Percentiles rank a stretch among this genome's conserved stretches.
phyloP scores from a whole-genome alignment of 2,113 vertebrate species.

The Calyptomena viridis region DNA sequence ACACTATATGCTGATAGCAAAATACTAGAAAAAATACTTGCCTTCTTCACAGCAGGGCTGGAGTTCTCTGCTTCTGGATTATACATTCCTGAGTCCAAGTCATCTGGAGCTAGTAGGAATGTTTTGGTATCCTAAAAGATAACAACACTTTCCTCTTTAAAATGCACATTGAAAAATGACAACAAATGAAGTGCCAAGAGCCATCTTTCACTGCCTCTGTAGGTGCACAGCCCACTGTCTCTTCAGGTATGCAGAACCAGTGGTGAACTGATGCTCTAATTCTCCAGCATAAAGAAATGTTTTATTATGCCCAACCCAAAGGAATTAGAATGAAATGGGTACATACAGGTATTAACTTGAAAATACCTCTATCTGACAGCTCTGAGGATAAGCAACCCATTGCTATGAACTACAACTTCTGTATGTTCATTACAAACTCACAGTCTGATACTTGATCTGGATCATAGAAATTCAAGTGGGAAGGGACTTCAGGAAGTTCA shows the following conservation, averaged over 20 bases:
- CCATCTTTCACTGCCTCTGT: not conserved
- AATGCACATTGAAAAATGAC: not conserved
- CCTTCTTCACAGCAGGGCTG: conserved; percentile 33
- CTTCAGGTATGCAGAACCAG: not conserved
- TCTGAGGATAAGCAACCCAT: not conserved
- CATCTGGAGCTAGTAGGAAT: conserved; percentile 40
- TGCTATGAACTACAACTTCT: not conserved
- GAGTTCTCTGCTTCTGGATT: not conserved
- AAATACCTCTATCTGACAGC: not conserved
- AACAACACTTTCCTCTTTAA: not conserved
- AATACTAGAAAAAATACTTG: not conserved
- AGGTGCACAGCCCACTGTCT: not conserved
- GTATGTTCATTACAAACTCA: fast-evolving
- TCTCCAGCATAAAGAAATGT: not conserved
- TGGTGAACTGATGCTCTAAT: not conserved
- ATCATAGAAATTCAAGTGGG: not conserved
- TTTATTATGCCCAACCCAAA: not conserved
- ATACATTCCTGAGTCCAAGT: not conserved
- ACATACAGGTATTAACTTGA: not conserved
- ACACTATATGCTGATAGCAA: not conserved
- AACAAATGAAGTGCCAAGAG: not conserved
- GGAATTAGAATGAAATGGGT: not conserved
- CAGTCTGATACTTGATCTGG: too few species aligned
- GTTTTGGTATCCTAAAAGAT: conserved; percentile 60
- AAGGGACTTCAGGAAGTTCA: not conserved